Evolutionary conservation across 2,888 invertebrate species (phyloP), one percentile per base, ranked within the genome.

Genomic region (Tiphia femorata): DNA sequence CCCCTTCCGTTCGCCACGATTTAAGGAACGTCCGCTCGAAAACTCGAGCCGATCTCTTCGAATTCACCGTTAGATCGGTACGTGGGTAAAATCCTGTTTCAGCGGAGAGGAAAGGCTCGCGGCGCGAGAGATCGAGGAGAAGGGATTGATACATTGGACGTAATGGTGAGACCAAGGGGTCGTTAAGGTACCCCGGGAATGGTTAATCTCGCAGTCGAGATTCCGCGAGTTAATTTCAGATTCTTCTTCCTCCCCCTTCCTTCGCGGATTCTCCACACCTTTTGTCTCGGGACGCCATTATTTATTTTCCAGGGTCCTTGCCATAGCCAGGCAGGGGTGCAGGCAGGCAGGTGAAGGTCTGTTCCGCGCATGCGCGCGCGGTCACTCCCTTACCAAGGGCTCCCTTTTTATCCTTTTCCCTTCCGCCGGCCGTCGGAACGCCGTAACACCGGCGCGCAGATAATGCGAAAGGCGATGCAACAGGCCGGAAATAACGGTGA

Each of bases 401-500:
- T 17, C 6, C 30, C 19, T 30, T 42, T 42, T 20, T 25, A 29
- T 10, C 43, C 25, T 25, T 10, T 7, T 25, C 23, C 35, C 21
- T 49, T 23, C 23, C 19, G 2, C 10, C 7, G 21, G 43, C 46
- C 50, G 44, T 20, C 16, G 29, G 29, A 41, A 49, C 33, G 38
- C 49, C 49, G n/a, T n/a, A n/a, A n/a, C n/a, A n/a, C n/a, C 52
- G 49, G 40, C 38, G 50, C 21, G 47, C 40, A 19, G 21, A 54
- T 48, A 49, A 21, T 21, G 38, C 47, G 49, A 61, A 49, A 35
- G 38, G 49, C 53, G 33, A 56, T 44, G 58, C 60, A 64, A 59
- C 58, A 59, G 58, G 59, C 61, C 58, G 58, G 60, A 62, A 62
- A 55, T 58, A 54, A 52, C n/a, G 49, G 40, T 23, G 58, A 50